Evolutionary conservation across 2,113 vertebrate species (phyloP).

Genomic region (Gasterosteus aculeatus): DNA sequence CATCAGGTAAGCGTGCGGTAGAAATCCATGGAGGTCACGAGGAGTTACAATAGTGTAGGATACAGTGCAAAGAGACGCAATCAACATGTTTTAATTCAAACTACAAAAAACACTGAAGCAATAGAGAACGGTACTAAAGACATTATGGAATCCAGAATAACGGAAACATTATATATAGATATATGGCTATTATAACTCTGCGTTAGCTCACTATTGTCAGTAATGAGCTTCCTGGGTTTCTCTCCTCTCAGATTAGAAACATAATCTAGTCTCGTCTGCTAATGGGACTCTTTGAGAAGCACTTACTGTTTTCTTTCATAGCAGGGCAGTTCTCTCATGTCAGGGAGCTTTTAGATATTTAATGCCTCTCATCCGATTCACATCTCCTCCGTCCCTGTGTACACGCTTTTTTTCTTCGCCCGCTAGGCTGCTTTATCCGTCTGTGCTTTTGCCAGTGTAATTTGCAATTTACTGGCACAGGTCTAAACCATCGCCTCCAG

Average conservation of each 20-base stretch:
- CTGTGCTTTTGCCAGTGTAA: not conserved
- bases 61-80: too few relatives aligned
- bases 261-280: not conserved
- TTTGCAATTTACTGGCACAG: conserved; percentile 27
- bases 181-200: not conserved
- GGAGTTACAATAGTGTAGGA: too few relatives aligned
- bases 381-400: not conserved
- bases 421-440: not conserved
- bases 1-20: conserved; percentile 85
- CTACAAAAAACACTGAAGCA: too few relatives aligned
- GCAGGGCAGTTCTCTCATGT: not conserved
- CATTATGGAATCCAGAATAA: too few relatives aligned
- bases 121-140: too few relatives aligned
- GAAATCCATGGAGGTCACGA: not conserved
- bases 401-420: not conserved
- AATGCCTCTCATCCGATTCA: not conserved
- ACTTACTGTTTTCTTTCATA: not conserved
- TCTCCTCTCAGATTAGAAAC: conserved; percentile 6
- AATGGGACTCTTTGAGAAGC: conserved; percentile 1
- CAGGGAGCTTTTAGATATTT: not conserved
- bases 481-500: conserved; percentile 26
- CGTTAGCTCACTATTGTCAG: not conserved
- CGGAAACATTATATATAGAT: too few relatives aligned
- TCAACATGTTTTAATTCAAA: too few relatives aligned
- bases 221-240: conserved; percentile 9